Conservation (phyloP, 2,113 vertebrate genomes). For the Anoura caudifer region DNA sequence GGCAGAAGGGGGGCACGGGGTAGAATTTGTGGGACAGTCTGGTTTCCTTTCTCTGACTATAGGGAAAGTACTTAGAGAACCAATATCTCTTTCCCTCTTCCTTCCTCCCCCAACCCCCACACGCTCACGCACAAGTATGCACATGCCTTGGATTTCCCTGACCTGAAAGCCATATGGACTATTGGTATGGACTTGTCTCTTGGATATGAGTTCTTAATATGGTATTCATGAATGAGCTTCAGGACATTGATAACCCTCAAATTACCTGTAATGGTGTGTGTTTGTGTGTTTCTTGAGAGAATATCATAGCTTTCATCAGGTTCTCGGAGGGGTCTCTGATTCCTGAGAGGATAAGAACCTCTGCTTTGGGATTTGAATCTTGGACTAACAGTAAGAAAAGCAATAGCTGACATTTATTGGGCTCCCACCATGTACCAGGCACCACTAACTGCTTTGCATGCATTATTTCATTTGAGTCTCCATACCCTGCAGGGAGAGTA, state of each 20-base stretch:
- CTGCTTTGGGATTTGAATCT: neutral
- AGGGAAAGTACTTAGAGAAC: neutral
- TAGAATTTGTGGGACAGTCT: neutral
- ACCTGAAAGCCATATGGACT: neutral
- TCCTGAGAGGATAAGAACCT: neutral
- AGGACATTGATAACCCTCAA: neutral
- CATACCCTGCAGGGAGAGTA: neutral
- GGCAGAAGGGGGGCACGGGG: neutral
- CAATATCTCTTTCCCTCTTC: neutral
- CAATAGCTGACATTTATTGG: neutral
- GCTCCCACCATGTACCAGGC: neutral
- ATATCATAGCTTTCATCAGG: neutral
- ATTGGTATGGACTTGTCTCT: neutral
- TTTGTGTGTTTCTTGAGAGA: neutral
- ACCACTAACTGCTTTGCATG: neutral
- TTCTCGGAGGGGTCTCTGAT: neutral
- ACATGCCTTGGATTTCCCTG: neutral
- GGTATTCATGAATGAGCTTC: neutral
- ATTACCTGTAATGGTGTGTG: neutral
- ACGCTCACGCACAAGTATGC: neutral
- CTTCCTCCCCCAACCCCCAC: too few relatives aligned
- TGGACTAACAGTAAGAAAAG: neutral
- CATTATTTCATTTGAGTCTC: neutral
- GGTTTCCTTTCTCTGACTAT: conserved; percentile 6
- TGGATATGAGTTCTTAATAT: neutral